Conservation (phyloP, 1,140 invertebrate species). For the Drosophila dunni region DNA sequence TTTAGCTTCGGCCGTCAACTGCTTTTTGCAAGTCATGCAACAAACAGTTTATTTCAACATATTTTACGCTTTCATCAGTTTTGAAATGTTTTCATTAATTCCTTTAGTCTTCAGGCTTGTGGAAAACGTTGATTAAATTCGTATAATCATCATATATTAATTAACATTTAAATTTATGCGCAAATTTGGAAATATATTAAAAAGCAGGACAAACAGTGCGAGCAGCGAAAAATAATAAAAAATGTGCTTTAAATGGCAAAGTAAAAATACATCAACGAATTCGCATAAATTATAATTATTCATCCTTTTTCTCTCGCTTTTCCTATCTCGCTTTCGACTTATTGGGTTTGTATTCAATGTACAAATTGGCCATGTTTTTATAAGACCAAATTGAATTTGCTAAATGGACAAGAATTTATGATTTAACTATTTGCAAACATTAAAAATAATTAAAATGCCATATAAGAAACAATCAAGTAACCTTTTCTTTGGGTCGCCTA, state of each 20-base stretch:
- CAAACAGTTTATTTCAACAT: conserved; percentile 43
- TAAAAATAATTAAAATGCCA: conserved; percentile 77
- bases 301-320: not conserved
- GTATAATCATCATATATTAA: conserved; percentile 49
- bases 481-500: conserved; percentile 33
- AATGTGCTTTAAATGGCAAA: conserved; percentile 50
- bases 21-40: conserved; percentile 15
- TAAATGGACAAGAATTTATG: conserved; percentile 14
- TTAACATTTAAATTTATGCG: conserved; percentile 42
- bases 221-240: conserved; percentile 4
- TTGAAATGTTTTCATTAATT: conserved; percentile 17
- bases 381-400: not conserved
- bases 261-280: conserved; percentile 34
- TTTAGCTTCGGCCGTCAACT: not conserved
- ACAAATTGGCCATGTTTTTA: conserved; percentile 5
- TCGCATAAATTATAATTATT: conserved; percentile 29
- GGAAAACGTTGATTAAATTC: conserved; percentile 60
- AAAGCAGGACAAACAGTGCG: conserved; percentile 3
- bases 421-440: conserved; percentile 47
- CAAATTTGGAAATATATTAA: conserved; percentile 5
- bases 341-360: not conserved
- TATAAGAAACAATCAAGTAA: conserved; percentile 54
- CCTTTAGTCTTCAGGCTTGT: conserved; percentile 7
- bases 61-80: conserved; percentile 12
- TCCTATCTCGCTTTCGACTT: no score